Evolutionary conservation across 2,797 vertebrate genomes (phyloP).

Genomic region (Microctenopoma stevenorrisi): DNA sequence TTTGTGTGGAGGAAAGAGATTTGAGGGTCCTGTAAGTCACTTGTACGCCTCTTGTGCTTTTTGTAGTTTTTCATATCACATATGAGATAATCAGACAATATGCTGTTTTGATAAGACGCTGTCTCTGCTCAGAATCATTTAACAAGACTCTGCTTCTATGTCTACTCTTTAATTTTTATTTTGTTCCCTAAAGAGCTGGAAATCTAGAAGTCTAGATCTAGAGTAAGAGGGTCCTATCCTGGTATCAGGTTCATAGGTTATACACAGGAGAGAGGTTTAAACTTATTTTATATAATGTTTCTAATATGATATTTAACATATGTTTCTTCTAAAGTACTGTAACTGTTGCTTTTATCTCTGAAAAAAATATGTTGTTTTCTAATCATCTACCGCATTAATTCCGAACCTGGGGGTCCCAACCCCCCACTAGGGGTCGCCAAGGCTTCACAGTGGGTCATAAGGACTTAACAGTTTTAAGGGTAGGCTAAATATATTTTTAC

Average conservation of each 20-base stretch:
- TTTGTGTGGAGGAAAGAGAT: conserved; percentile 24
- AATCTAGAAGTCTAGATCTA: no score
- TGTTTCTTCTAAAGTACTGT: no score
- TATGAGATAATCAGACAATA: background rate
- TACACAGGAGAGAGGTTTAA: background rate
- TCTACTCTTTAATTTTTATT: background rate
- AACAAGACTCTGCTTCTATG: conserved; percentile 8
- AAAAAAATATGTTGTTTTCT: no score
- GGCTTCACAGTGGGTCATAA: no score
- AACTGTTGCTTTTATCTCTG: no score
- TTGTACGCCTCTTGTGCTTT: background rate
- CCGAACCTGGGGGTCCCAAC: no score
- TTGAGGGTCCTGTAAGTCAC: conserved; percentile 6
- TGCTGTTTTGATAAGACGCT: background rate
- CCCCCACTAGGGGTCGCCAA: no score
- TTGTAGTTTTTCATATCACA: conserved; percentile 16
- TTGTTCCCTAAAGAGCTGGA: background rate
- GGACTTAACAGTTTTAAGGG: no score
- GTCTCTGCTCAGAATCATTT: background rate
- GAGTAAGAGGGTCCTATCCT: background rate
- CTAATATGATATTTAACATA: no score
- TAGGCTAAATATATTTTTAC: no score
- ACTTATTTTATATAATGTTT: no score
- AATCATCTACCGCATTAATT: no score
- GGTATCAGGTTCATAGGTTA: background rate